Base-by-base conservation (phyloP, 2,888 invertebrate genomes). In the Pammene fasciana region DNA sequence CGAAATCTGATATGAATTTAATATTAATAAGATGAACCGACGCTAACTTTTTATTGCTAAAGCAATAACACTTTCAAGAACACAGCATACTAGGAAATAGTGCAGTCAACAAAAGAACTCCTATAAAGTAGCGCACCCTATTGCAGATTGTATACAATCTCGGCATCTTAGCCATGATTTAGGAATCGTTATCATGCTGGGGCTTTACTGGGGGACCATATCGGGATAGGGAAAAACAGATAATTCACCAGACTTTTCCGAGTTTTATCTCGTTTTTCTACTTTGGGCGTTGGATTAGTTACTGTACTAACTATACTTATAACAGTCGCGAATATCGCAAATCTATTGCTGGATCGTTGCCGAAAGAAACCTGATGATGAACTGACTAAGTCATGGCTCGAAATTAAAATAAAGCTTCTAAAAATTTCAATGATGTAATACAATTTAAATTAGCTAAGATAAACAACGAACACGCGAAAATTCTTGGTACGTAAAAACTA, bases 141-240 rank as follows among this genome's bases (percentile, higher is more conserved):
- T 36, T 34, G 43, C 56, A 56, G 70, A 48, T 67, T 66, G 54
- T 61, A 26, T 46, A 56, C 56, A 56, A 71, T 71, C 71, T 67
- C 54, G 34, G 61, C 43, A 71, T 72, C 71, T 65, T 68, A 57
- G 54, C 60, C 70, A 65, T 73, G 70, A 73, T 67, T 73, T 70
- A 73, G 68, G 67, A 57, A 68, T 55, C 66, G 62, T 71, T 72
- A 72, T 72, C 68, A 41, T 46, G 57, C 65, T 11, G 36, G 18
- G 36, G 71, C 45, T 57, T 67, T 57, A 54, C 52, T 65, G 41
- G 68, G 71, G 67, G 59, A 59, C 46, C 46, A 68, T 71, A 65
- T 68, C 64, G 38, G 71, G 34, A 48, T 57, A 57, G 52, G 60
- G 57, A 54, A 52, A 71, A 64, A 68, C 52, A 60, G 68, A 65